Percentiles rank a stretch among this genome's conserved stretches.
These are phyloP conservation scores for Villa cingulata DNA, from an alignment of 2,888 invertebrate species.

Conservation along the genomic window DNA sequence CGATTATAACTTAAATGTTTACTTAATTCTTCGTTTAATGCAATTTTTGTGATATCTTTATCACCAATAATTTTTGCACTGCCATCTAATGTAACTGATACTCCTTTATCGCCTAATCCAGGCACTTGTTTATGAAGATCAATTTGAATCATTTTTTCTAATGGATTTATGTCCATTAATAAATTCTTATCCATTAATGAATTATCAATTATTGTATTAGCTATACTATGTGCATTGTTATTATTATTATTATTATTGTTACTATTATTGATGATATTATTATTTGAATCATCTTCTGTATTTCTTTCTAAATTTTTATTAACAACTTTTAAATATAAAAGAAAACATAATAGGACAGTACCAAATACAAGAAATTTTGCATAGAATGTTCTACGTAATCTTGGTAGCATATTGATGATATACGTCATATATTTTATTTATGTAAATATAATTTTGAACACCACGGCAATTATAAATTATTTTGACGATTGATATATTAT, in stretches of 20 bases:
- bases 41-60: conserved; percentile 62
- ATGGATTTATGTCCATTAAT: background rate
- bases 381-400: conserved; percentile 32
- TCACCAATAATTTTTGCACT: conserved; percentile 52
- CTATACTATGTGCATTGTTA: background rate
- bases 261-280: background rate
- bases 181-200: background rate
- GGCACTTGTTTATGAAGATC: conserved; percentile 53
- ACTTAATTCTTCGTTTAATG: conserved; percentile 78
- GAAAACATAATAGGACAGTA: conserved; percentile 27
- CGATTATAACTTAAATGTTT: conserved; percentile 77
- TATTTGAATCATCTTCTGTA: background rate
- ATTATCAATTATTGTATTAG: background rate
- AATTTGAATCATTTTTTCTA: conserved; percentile 18
- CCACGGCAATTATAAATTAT: too few relatives aligned
- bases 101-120: conserved; percentile 59
- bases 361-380: conserved; percentile 31
- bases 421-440: background rate
- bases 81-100: conserved; percentile 50
- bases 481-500: too few relatives aligned
- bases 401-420: conserved; percentile 27
- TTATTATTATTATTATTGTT: background rate
- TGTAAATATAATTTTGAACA: too few relatives aligned
- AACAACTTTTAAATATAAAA: conserved; percentile 29
- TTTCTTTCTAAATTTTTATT: conserved; percentile 3